Conservation (phyloP, 2,888 invertebrate genomes). For the Drosophila affinis region DNA sequence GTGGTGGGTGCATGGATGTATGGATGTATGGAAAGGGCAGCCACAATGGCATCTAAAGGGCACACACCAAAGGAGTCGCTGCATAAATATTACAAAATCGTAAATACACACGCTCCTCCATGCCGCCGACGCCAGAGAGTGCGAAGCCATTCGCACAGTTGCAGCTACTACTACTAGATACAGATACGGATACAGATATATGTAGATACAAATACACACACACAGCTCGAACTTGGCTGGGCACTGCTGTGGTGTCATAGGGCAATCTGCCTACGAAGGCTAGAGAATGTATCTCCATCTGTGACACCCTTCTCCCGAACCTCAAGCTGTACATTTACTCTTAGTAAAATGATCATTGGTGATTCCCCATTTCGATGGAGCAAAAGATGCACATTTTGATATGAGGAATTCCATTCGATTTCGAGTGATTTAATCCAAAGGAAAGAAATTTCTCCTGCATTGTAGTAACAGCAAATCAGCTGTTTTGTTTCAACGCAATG, state of each 20-base stretch:
- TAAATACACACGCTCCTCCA: slow-evolving; percentile 62
- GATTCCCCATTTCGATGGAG: not conserved
- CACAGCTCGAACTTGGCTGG: not conserved
- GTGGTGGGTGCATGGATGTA: slow-evolving; percentile 20
- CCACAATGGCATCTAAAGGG: slow-evolving; percentile 45
- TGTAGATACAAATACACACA: slow-evolving; percentile 2
- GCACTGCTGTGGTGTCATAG: not conserved
- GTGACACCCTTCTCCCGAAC: not conserved
- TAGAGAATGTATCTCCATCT: not conserved
- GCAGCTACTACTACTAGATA: slow-evolving; percentile 16
- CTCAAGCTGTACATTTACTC: not conserved
- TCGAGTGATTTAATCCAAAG: too few relatives aligned
- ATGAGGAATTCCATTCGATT: too few relatives aligned
- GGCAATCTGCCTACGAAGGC: not conserved
- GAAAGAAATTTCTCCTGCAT: too few relatives aligned
- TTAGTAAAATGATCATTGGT: not conserved
- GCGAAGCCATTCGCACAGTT: slow-evolving; percentile 49
- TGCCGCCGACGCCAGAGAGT: slow-evolving; percentile 19
- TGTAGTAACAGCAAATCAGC: too few relatives aligned
- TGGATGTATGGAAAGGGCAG: slow-evolving; percentile 36
- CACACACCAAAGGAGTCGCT: slow-evolving; percentile 48
- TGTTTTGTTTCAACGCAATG: too few relatives aligned
- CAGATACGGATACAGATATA: slow-evolving; percentile 1
- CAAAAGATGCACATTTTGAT: too few relatives aligned
- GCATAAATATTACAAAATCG: slow-evolving; percentile 75